Conservation (phyloP, 2,113 vertebrate genomes). For the Sceloporus tristichus region DNA sequence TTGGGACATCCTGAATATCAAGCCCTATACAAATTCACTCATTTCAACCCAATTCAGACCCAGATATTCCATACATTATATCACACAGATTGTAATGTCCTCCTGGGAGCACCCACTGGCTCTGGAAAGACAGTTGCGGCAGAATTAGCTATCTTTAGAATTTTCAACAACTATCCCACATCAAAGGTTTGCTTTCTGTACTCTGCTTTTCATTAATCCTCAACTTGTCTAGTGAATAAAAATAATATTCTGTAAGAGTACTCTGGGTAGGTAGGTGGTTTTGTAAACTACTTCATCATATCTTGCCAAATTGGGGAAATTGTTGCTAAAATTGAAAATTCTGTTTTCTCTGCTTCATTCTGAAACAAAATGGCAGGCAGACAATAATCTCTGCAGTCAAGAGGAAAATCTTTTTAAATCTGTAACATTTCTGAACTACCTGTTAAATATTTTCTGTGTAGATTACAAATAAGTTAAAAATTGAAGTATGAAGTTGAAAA, state of each 20-base stretch:
- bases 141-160: constrained; percentile 95
- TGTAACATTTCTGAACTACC: not conserved
- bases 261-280: not conserved
- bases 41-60: constrained; percentile 98
- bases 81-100: constrained; percentile 94
- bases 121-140: constrained; percentile 98
- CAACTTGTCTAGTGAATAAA: not conserved
- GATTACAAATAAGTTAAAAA: not conserved
- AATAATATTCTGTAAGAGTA: not conserved
- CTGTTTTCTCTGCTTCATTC: not conserved
- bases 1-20: constrained; percentile 89
- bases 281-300: not conserved
- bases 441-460: not conserved
- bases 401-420: not conserved
- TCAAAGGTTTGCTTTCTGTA: constrained; percentile 84
- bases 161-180: constrained; percentile 93
- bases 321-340: constrained; percentile 14
- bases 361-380: not conserved
- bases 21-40: constrained; percentile 94
- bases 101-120: constrained; percentile 96
- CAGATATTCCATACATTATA: constrained; percentile 98
- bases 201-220: constrained; percentile 24
- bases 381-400: not conserved
- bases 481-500: not conserved
- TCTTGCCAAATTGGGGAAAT: constrained; percentile 17